A percentile compares a stretch with the other conserved stretches of the same genome.
These are phyloP conservation scores for Temnothorax ravouxi DNA, from an alignment of 2,888 invertebrate species.

Conservation along the genomic window DNA sequence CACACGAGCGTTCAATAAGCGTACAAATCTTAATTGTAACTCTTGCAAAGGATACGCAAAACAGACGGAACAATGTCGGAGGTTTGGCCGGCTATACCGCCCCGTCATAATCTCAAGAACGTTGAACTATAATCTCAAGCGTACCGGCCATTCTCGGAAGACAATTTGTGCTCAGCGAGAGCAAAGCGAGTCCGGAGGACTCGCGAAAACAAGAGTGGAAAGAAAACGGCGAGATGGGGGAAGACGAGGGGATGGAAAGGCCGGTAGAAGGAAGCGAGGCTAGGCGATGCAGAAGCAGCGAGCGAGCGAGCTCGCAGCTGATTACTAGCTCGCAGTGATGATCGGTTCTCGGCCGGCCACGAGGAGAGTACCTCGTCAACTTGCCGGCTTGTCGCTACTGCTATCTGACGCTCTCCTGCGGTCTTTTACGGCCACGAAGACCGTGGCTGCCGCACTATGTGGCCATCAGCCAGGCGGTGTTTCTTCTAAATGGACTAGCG, in stretches of 20 bases:
- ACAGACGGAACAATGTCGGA: constrained; percentile 68
- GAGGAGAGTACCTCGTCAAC: constrained; percentile 70
- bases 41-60: constrained; percentile 27
- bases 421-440: constrained; percentile 69
- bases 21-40: background rate
- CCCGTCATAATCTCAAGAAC: constrained; percentile 69
- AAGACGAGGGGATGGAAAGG: constrained; percentile 17
- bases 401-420: constrained; percentile 56
- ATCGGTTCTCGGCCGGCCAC: constrained; percentile 73
- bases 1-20: background rate
- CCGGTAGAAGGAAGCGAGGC: constrained; percentile 38
- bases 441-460: constrained; percentile 8
- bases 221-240: constrained; percentile 23
- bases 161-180: constrained; percentile 78
- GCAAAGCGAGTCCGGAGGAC: constrained; percentile 67
- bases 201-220: constrained; percentile 46
- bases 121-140: constrained; percentile 78
- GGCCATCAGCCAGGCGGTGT: constrained; percentile 14
- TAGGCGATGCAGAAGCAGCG: constrained; percentile 54
- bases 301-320: constrained; percentile 74
- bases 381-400: constrained; percentile 68
- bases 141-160: constrained; percentile 79
- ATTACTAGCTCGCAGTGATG: constrained; percentile 77
- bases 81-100: constrained; percentile 59
- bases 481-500: constrained; percentile 34